Conservation (phyloP, 2,113 vertebrate species). For the Dascyllus trimaculatus region DNA sequence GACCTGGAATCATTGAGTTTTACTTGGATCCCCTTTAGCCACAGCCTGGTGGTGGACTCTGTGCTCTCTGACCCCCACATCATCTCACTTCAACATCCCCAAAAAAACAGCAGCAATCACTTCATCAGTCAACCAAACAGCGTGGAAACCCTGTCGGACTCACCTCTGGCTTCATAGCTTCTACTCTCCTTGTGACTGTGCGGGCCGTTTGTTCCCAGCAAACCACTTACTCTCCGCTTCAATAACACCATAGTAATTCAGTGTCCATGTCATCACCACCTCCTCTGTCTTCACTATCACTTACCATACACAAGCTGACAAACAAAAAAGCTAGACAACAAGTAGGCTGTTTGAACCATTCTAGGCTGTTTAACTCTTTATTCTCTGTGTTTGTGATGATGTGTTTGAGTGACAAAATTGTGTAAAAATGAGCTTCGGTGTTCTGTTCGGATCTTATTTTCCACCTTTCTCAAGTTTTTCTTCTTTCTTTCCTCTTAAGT, state of each 20-base stretch:
- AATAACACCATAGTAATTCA: slow-evolving; percentile 34
- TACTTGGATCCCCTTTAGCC: slow-evolving; percentile 7
- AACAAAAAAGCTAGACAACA: slow-evolving; percentile 43
- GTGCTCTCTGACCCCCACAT: background rate
- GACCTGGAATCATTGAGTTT: slow-evolving; percentile 16
- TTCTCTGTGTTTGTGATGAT: slow-evolving; percentile 79
- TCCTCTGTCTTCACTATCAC: slow-evolving; percentile 19
- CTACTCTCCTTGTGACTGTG: slow-evolving; percentile 47
- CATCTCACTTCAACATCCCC: slow-evolving; percentile 16
- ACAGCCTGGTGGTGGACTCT: slow-evolving; percentile 12
- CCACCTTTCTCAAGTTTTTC: slow-evolving; percentile 1
- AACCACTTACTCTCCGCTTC: slow-evolving; percentile 46
- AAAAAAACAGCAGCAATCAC: slow-evolving; percentile 9
- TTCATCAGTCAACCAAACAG: slow-evolving; percentile 7
- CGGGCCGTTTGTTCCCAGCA: slow-evolving; percentile 48
- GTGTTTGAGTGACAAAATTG: slow-evolving; percentile 81
- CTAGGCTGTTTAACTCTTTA: slow-evolving; percentile 74
- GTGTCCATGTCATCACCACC: slow-evolving; percentile 35
- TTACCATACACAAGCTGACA: slow-evolving; percentile 40
- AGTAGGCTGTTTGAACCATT: slow-evolving; percentile 63
- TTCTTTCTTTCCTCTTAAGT: slow-evolving; percentile 20
- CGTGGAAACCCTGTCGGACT: slow-evolving; percentile 33
- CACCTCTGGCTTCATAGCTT: slow-evolving; percentile 12
- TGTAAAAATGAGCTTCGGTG: slow-evolving; percentile 72
- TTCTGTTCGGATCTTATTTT: slow-evolving; percentile 62